Percentiles rank a stretch among this genome's conserved stretches.
Conservation (phyloP, 2,113 vertebrate species). For the Amblyopsis rosae region DNA sequence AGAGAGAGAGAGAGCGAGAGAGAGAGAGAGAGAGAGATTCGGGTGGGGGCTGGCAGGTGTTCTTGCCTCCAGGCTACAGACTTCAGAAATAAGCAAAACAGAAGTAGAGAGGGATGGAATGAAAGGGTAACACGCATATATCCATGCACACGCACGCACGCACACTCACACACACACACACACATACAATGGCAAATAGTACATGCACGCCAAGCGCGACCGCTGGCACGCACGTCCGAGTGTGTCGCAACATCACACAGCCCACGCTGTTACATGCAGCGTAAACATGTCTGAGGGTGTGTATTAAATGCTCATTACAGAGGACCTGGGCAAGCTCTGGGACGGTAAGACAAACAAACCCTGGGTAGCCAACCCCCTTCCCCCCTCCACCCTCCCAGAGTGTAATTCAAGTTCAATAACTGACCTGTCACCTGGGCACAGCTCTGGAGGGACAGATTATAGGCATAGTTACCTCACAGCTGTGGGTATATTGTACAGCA, state of each 20-base stretch:
- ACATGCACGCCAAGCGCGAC: no score
- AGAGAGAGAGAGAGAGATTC: no score
- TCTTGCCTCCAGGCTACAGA: constrained; percentile 64
- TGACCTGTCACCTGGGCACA: constrained; percentile 68
- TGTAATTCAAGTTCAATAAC: constrained; percentile 77
- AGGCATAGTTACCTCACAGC: constrained; percentile 68
- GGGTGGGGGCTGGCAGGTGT: constrained; percentile 66
- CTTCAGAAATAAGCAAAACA: constrained; percentile 66
- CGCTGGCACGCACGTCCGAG: constrained; percentile 24
- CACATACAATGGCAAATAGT: background rate
- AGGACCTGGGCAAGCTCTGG: constrained; percentile 63
- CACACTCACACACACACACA: constrained; percentile 19
- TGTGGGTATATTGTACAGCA: constrained; percentile 60
- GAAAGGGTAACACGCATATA: constrained; percentile 52
- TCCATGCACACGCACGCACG: constrained; percentile 24
- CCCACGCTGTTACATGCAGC: constrained; percentile 64
- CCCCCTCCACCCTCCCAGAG: constrained; percentile 39
- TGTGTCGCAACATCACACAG: constrained; percentile 67
- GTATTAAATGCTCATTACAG: constrained; percentile 74
- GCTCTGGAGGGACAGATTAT: constrained; percentile 67
- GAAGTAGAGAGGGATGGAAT: constrained; percentile 55
- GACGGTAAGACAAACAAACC: constrained; percentile 77
- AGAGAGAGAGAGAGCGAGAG: background rate
- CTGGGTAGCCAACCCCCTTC: no score
- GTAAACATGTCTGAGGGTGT: constrained; percentile 75